Percentiles rank a stretch among this genome's conserved stretches.
Evolutionary conservation across 2,888 invertebrate genomes (phyloP).

Genomic region (Diarsia dahlii): DNA sequence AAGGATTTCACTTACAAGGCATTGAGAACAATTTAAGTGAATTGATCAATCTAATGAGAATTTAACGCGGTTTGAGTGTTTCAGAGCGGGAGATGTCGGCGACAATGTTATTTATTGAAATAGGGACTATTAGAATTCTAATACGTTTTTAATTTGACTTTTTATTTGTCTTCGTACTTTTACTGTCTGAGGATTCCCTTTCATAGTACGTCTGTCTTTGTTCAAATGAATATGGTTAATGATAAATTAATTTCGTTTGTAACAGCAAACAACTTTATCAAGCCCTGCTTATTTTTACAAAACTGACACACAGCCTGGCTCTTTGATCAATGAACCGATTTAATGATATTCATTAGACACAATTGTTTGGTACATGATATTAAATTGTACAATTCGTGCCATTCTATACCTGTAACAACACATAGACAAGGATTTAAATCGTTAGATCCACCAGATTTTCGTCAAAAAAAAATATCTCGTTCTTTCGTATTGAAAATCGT

Average conservation of each 20-base stretch:
- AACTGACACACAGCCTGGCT: neutral
- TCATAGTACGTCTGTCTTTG: neutral
- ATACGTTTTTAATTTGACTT: conserved; percentile 59
- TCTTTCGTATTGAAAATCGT: neutral
- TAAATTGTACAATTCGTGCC: neutral
- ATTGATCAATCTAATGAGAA: conserved; percentile 71
- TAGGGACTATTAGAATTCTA: conserved; percentile 32
- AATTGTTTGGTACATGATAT: no score
- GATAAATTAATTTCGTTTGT: neutral
- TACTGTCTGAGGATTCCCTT: neutral
- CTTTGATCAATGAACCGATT: neutral
- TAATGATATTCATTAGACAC: neutral
- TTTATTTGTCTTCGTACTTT: conserved; percentile 16
- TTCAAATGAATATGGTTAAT: conserved; percentile 9
- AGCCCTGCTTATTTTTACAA: neutral
- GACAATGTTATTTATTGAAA: conserved; percentile 62
- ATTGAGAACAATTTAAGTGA: conserved; percentile 62
- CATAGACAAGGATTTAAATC: neutral
- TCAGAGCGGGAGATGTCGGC: conserved; percentile 8
- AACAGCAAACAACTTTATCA: neutral
- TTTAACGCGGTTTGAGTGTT: conserved; percentile 63
- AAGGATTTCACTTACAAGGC: conserved; percentile 68
- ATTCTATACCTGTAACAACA: neutral
- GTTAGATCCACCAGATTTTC: neutral
- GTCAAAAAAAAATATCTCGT: neutral